Evolutionary conservation across 35 echinoderm and acorn worm species (phyloP), one percentile per base, ranked within the genome.

Genomic region (Eucidaris tribuloides): DNA sequence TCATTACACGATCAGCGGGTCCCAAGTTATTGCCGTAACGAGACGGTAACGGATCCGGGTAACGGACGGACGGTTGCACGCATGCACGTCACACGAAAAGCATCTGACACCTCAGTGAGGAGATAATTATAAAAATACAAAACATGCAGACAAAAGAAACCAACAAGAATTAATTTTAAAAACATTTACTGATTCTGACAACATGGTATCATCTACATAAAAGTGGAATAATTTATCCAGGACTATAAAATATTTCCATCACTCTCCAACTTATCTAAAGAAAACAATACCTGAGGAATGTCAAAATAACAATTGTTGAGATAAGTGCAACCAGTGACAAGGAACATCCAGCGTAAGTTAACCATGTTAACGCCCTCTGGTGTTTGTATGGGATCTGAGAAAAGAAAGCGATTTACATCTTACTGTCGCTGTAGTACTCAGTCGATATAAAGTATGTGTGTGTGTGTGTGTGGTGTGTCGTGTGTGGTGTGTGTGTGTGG

Each of bases 331-430:
- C 22, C 9, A 87, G 50, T 45, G 84, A 87, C 3, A 59, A 62
- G 22, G 34, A 18, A 42, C 84, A 87, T 6, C 84, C 84, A 4
- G 79, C 42, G 55, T 87, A 87, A 2, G 84, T 79, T n/a, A 87
- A 62, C 84, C 71, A 87, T 24, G 36, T 61, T 5, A 87, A 38
- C 4, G 71, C 71, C 32, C 59, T 31, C 17, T 56, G 1, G 30
- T 87, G 33, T 3, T 18, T 32, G 1, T 35, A 39, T 30, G 84
- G 58, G 34, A 87, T 58, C 84, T 86, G 44, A 14, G 29, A 64
- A 64, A 64, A 20, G 0, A 54, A 17, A 13, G 13, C 14, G 1
- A 54, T 54, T 54, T 54, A n/a, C 49, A 0, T 17, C 49, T 54
- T 17, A 17, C 2, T 54, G 13, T 17, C 49, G 2, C 22, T 54